Conservation (phyloP, 1,140 invertebrate species). For the Gyrodactylus bullatarudis region DNA sequence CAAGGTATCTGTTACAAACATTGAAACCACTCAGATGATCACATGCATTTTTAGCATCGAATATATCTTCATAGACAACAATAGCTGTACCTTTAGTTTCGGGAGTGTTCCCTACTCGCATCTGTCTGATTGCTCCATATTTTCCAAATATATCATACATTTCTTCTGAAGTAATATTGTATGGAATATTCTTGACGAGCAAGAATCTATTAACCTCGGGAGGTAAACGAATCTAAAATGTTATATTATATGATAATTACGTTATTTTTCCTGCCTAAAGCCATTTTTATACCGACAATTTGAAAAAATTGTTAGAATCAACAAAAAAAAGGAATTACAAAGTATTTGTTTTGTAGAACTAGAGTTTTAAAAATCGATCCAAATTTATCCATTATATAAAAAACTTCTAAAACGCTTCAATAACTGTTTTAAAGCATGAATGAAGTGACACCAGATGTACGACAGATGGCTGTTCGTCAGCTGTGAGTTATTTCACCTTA, state of each 20-base stretch:
- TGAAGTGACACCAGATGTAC: too few species aligned
- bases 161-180: slow-evolving; percentile 98
- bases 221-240: slow-evolving; percentile 51
- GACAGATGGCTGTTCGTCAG: too few species aligned
- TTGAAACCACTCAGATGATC: slow-evolving; percentile 95
- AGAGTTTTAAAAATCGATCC: too few species aligned
- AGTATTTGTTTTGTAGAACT: too few species aligned
- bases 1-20: slow-evolving; percentile 84
- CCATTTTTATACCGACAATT: too few species aligned
- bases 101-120: slow-evolving; percentile 76
- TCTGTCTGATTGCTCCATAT: slow-evolving; percentile 91
- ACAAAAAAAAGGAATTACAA: too few species aligned
- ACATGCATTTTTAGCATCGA: slow-evolving; percentile 97
- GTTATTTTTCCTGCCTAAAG: not conserved
- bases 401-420: too few species aligned
- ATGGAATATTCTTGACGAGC: slow-evolving; percentile 81
- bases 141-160: slow-evolving; percentile 99
- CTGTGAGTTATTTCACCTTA: too few species aligned
- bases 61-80: slow-evolving; percentile 97
- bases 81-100: slow-evolving; percentile 91
- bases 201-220: slow-evolving; percentile 91
- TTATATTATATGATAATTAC: not conserved
- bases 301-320: too few species aligned
- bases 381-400: too few species aligned
- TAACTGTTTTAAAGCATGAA: too few species aligned